Conservation (phyloP, 2,113 vertebrate genomes). For the Choloepus hoffmanni region DNA sequence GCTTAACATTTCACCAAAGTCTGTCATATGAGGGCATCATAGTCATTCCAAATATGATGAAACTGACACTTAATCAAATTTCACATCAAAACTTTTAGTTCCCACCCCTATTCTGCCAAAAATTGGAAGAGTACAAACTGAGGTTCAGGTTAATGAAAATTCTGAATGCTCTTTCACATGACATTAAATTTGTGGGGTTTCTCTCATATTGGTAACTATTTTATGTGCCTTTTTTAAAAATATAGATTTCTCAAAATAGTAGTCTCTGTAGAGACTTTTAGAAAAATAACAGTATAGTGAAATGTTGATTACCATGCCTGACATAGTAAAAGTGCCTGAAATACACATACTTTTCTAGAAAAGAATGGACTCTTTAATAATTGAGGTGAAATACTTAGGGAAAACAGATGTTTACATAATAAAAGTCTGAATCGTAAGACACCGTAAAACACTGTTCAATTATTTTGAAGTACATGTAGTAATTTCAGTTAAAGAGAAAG, state of each 20-base stretch:
- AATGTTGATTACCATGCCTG: not conserved
- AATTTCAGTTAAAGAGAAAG: slow-evolving; percentile 33
- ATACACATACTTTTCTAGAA: not conserved
- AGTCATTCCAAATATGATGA: not conserved
- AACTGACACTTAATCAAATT: not conserved
- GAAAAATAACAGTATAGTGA: slow-evolving; percentile 42
- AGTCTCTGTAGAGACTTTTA: not conserved
- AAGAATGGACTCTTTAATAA: not conserved
- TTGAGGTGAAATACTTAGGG: slow-evolving; percentile 42
- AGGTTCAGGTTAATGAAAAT: not conserved
- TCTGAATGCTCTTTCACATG: not conserved
- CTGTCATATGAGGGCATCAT: not conserved
- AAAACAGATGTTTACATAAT: slow-evolving; percentile 13
- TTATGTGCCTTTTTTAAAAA: not conserved
- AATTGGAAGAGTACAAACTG: not conserved
- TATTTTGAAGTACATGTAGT: slow-evolving; percentile 46
- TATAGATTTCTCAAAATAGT: not conserved
- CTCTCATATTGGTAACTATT: not conserved
- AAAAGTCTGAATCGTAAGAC: slow-evolving; percentile 14
- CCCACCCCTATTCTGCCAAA: not conserved
- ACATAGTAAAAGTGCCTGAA: slow-evolving; percentile 32
- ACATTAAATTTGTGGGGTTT: not conserved
- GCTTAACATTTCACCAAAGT: not conserved
- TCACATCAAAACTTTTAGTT: not conserved
- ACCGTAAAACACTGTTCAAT: slow-evolving; percentile 14